Conservation (phyloP, 2,797 vertebrate species). For the Coluber constrictor region DNA sequence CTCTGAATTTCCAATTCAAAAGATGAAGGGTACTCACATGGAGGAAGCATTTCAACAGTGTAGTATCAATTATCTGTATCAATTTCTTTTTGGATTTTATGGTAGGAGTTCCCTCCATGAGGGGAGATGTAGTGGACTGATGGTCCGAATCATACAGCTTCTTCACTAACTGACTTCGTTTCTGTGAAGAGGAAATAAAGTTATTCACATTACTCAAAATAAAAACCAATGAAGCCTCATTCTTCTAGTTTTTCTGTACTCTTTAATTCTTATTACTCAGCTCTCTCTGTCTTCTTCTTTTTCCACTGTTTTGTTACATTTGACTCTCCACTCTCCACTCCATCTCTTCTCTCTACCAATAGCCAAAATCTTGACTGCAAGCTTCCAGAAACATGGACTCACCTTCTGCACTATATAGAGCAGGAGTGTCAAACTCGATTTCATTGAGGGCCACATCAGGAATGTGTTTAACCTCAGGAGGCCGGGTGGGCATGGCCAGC, state of each 20-base stretch:
- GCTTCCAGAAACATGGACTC: not conserved
- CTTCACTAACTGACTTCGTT: slow-evolving; percentile 95
- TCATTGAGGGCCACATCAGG: too few relatives aligned
- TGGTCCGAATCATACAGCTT: slow-evolving; percentile 93
- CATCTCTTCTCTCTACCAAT: not conserved
- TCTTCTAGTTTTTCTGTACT: not conserved
- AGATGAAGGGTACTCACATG: slow-evolving; percentile 78
- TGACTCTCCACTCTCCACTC: not conserved
- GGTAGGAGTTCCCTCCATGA: slow-evolving; percentile 96
- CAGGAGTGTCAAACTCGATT: too few relatives aligned
- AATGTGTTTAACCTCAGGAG: too few relatives aligned
- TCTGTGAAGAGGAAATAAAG: slow-evolving; percentile 70
- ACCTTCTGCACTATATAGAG: not conserved
- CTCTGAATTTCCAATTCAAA: not conserved
- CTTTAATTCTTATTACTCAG: not conserved
- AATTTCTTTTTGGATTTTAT: slow-evolving; percentile 98
- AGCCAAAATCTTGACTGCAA: not conserved
- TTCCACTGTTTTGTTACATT: not conserved
- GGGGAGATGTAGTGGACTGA: slow-evolving; percentile 88
- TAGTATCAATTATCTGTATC: slow-evolving; percentile 97
- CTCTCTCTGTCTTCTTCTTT: not conserved
- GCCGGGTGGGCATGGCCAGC: too few relatives aligned
- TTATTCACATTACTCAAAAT: not conserved
- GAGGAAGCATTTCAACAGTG: slow-evolving; percentile 94
- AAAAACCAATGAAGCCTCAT: not conserved